Conservation (phyloP, 2,888 invertebrate genomes). For the Watsonalla cultraria region DNA sequence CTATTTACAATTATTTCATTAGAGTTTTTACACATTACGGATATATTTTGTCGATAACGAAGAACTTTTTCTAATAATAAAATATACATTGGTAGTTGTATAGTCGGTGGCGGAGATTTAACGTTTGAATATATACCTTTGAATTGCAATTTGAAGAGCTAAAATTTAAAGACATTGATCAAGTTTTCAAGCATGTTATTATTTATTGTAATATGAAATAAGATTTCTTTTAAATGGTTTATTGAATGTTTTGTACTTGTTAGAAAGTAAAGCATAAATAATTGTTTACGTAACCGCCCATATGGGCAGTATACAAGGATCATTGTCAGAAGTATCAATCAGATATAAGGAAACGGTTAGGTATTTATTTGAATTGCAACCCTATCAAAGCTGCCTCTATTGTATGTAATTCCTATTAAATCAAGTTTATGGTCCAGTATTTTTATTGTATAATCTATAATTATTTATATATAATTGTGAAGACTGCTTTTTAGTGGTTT, state of each 20-base stretch:
- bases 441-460: conserved; percentile 53
- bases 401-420: conserved; percentile 66
- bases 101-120: conserved; percentile 17
- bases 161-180: too few relatives aligned
- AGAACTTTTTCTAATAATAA: conserved; percentile 20
- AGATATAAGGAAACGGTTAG: too few relatives aligned
- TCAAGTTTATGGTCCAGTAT: conserved; percentile 74
- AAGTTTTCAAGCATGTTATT: too few relatives aligned
- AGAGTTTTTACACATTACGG: conserved; percentile 6
- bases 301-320: too few relatives aligned
- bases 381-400: conserved; percentile 11
- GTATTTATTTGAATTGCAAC: background rate
- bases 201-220: too few relatives aligned
- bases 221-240: too few relatives aligned
- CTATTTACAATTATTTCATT: too few relatives aligned
- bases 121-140: conserved; percentile 9
- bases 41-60: conserved; percentile 20
- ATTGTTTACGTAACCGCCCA: too few relatives aligned
- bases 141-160: too few relatives aligned
- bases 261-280: too few relatives aligned
- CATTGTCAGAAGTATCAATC: too few relatives aligned
- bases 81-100: conserved; percentile 17
- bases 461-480: conserved; percentile 57
- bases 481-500: conserved; percentile 72
- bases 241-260: too few relatives aligned